phyloP scores from a whole-genome alignment of 1,140 invertebrate genomes.

The Drosophila nannoptera region DNA sequence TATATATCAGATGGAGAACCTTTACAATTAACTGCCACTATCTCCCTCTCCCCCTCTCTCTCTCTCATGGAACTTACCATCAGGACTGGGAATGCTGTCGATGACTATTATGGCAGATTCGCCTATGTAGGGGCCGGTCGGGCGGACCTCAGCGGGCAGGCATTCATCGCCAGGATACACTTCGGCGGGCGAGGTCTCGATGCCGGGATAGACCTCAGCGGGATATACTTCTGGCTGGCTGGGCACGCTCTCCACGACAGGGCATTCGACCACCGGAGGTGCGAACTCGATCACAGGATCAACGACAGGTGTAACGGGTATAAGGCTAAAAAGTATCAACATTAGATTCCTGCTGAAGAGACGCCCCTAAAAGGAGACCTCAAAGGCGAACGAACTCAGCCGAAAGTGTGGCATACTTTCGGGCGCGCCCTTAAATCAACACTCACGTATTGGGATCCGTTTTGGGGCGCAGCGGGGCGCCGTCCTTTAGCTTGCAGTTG shows the following conservation, averaged over 20 bases:
- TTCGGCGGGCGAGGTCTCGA: background rate
- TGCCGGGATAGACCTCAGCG: constrained; percentile 79
- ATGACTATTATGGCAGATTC: constrained; percentile 88
- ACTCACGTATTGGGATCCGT: constrained; percentile 89
- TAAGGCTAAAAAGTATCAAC: background rate
- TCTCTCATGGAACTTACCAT: constrained; percentile 80
- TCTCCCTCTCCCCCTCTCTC: too few species aligned
- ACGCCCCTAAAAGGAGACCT: constrained; percentile 4
- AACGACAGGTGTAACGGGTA: background rate
- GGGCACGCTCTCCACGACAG: constrained; percentile 1
- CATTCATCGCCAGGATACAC: constrained; percentile 6
- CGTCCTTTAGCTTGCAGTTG: constrained; percentile 90
- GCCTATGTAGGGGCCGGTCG: constrained; percentile 89
- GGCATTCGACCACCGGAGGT: background rate
- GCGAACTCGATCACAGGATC: constrained; percentile 2
- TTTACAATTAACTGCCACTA: background rate
- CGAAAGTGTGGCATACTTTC: constrained; percentile 9
- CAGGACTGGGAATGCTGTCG: constrained; percentile 92
- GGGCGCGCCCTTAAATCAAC: background rate
- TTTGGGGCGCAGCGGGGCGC: constrained; percentile 88
- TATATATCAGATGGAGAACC: background rate
- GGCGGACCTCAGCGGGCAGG: constrained; percentile 77
- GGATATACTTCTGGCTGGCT: constrained; percentile 81
- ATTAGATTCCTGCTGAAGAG: background rate
- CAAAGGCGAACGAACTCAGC: too few species aligned